Evolutionary conservation across 2,113 vertebrate species (phyloP).

Genomic region (Indri indri): DNA sequence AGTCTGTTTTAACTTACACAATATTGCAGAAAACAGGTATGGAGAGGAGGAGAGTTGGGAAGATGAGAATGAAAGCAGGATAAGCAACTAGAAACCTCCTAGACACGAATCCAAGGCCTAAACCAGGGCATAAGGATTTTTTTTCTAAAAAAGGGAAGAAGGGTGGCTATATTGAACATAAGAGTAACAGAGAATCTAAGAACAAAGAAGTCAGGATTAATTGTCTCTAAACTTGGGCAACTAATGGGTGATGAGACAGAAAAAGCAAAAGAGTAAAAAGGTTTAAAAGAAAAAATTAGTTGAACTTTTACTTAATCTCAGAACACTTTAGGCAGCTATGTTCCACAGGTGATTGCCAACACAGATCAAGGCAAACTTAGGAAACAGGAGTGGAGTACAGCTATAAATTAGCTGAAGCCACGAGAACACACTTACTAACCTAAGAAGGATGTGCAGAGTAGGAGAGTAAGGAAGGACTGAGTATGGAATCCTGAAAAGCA

Average conservation of each 20-base stretch:
- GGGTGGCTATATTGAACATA: background rate
- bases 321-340: background rate
- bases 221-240: background rate
- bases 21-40: background rate
- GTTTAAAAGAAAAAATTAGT: background rate
- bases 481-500: background rate
- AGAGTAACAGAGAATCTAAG: background rate
- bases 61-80: background rate
- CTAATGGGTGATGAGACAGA: background rate
- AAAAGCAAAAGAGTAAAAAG: background rate
- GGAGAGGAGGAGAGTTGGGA: background rate
- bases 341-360: background rate
- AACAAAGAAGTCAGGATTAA: background rate
- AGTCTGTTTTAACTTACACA: background rate
- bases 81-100: background rate
- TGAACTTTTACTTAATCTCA: constrained; percentile 5
- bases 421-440: background rate
- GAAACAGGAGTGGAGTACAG: background rate
- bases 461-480: background rate
- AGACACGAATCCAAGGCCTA: background rate
- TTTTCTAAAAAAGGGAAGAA: background rate
- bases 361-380: background rate
- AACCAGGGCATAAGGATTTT: background rate
- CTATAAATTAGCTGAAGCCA: background rate
- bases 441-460: background rate